These are phyloP conservation scores for Callorhinus ursinus DNA, from an alignment of 2,113 vertebrate genomes.

Conservation along the genomic window DNA sequence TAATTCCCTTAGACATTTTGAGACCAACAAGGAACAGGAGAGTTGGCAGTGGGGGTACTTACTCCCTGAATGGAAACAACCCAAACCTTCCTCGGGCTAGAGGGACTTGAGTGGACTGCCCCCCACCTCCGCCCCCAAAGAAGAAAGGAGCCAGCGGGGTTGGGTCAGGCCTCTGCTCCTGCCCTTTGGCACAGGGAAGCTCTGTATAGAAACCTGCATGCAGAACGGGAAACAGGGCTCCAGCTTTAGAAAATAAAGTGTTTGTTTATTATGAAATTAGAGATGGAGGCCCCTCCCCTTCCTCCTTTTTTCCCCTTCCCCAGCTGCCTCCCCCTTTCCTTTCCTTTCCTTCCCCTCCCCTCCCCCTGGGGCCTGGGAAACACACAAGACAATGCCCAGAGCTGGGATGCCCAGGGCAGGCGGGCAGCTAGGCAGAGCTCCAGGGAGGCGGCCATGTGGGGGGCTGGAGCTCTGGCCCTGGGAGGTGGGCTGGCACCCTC, in stretches of 20 bases:
- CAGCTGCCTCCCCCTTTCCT: constrained; percentile 59
- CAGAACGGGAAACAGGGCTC: not conserved
- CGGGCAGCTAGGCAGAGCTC: constrained; percentile 71
- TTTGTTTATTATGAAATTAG: constrained; percentile 84
- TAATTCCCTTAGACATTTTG: constrained; percentile 13
- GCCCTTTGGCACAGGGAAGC: not conserved
- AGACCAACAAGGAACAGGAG: not conserved
- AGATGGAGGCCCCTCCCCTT: constrained; percentile 81
- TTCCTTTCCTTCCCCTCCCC: not conserved
- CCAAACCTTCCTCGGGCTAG: not conserved
- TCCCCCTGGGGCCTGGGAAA: constrained; percentile 61
- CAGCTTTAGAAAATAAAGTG: constrained; percentile 82
- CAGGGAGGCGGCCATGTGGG: constrained; percentile 65
- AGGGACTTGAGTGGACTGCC: not conserved
- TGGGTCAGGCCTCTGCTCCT: not conserved
- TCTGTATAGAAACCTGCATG: not conserved
- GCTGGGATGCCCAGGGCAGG: constrained; percentile 55
- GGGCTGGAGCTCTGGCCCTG: constrained; percentile 61
- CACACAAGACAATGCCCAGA: constrained; percentile 62
- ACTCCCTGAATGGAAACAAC: not conserved
- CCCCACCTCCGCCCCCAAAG: not conserved
- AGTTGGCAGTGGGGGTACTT: not conserved
- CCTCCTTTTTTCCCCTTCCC: constrained; percentile 70
- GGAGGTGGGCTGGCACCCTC: constrained; percentile 58
- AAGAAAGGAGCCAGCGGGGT: not conserved